These are phyloP conservation scores for Eulimnadia texana DNA, from an alignment of 1,140 invertebrate genomes.

Conservation along the genomic window DNA sequence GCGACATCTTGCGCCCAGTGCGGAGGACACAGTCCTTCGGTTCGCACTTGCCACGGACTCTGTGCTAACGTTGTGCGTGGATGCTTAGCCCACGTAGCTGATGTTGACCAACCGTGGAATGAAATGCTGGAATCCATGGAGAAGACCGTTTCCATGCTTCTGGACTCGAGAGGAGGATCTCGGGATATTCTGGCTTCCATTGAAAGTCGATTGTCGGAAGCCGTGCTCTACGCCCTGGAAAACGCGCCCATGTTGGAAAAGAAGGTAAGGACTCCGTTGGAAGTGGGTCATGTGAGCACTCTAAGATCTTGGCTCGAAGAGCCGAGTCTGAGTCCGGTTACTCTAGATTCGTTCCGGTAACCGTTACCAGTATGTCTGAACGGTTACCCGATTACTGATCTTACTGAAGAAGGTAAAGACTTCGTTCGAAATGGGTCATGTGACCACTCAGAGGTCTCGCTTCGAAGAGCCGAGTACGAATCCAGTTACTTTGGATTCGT, in stretches of 20 bases:
- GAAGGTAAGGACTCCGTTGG: conserved; percentile 46
- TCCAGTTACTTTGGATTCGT: neutral
- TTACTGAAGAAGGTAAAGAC: neutral
- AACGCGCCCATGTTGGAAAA: conserved; percentile 56
- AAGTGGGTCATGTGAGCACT: neutral
- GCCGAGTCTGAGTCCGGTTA: neutral
- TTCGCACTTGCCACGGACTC: conserved; percentile 62
- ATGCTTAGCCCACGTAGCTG: conserved; percentile 42
- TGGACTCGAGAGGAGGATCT: neutral
- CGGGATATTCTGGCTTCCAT: conserved; percentile 51
- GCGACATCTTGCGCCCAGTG: conserved; percentile 70
- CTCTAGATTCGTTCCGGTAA: neutral
- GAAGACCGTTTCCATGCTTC: conserved; percentile 30
- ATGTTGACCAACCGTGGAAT: conserved; percentile 69
- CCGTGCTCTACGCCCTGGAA: conserved; percentile 77
- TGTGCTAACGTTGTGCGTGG: conserved; percentile 69
- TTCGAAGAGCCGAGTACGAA: neutral
- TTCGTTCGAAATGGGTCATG: neutral
- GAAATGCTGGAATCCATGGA: conserved; percentile 62
- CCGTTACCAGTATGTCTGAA: neutral
- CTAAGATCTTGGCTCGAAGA: neutral
- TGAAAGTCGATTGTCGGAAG: conserved; percentile 66
- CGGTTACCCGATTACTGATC: neutral
- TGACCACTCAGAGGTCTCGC: neutral
- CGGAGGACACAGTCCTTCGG: conserved; percentile 36